Base-by-base conservation (phyloP, 2,113 vertebrate genomes). In the Australoheros scitulus region DNA sequence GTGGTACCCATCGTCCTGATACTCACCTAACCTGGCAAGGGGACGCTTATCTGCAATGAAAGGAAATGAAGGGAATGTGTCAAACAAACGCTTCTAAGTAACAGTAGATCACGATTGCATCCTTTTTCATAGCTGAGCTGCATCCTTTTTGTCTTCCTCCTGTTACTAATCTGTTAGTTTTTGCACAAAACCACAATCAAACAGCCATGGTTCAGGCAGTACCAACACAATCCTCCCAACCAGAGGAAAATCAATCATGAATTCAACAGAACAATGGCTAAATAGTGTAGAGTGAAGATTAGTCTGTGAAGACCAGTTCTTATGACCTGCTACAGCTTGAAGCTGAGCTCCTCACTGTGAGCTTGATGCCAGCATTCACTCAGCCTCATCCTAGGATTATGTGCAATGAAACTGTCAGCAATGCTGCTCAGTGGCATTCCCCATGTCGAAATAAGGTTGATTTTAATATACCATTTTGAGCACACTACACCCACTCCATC, bases 1-100 rank as follows among this genome's bases (percentile, higher is more conserved):
- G 97, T 97, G 83, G 96, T 97, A 83, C 97, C 96, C 97, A 97
- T 98, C 95, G 93, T 97, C 93, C 89, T 93, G 93, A 85, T 89
- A 92, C 90, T 94, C 92, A 93, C 90, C 94, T 94, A 88, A 92
- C 93, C 96, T 95, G 94, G 93, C 94, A 94, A 93, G 76, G 94
- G 93, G 93, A 92, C 92, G 92, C 92, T 96, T 96, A 95, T 96
- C 96, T 97, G 94, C 70, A 91, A 85, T 2, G 34, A 58, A 79
- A 70, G 11, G 34, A 89, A 61, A 80, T 14, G 11, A 65, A 11
- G 22, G 80, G 32, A 76, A 26, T 8, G 5, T 72, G 26, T 91
- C 47, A 81, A 50, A 52, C 17, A 79, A 11, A 11, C 17, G 47
- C 11, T 55, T 7, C n/a, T 77, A 52, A 43, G 7, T 57, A 60